These are phyloP conservation scores for Latrodectus hesperus DNA, from an alignment of 2,888 invertebrate genomes.

Conservation along the genomic window DNA sequence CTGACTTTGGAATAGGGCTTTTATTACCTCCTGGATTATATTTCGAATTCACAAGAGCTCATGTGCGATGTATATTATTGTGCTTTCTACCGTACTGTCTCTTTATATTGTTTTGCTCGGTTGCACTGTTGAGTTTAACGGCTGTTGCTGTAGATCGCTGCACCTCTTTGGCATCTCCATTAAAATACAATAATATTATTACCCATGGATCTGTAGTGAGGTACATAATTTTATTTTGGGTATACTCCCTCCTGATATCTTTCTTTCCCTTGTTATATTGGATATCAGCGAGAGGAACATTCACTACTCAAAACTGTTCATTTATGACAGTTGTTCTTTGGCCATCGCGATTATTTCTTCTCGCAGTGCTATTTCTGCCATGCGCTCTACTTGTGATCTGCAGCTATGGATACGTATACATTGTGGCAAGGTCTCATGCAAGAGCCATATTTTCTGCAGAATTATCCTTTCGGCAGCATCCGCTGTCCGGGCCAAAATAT, in stretches of 20 bases:
- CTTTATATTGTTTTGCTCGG: slow-evolving; percentile 79
- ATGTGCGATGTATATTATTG: slow-evolving; percentile 73
- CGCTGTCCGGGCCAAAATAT: slow-evolving; percentile 77
- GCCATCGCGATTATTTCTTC: slow-evolving; percentile 79
- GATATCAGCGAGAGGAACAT: slow-evolving; percentile 72
- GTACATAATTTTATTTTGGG: slow-evolving; percentile 79
- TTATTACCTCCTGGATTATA: slow-evolving; percentile 80
- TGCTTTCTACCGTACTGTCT: slow-evolving; percentile 80
- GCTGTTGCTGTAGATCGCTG: slow-evolving; percentile 81
- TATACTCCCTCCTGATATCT: slow-evolving; percentile 79
- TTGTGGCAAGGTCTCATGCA: slow-evolving; percentile 80
- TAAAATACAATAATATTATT: slow-evolving; percentile 80
- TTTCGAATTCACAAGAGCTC: slow-evolving; percentile 77
- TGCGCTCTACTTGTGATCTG: slow-evolving; percentile 79
- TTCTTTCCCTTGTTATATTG: slow-evolving; percentile 78
- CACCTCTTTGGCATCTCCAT: slow-evolving; percentile 80
- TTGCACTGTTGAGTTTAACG: slow-evolving; percentile 79
- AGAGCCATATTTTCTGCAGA: slow-evolving; percentile 80
- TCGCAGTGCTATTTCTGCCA: slow-evolving; percentile 80
- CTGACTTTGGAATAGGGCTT: slow-evolving; percentile 80
- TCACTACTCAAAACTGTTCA: slow-evolving; percentile 64
- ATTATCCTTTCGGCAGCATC: slow-evolving; percentile 76
- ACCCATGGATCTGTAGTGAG: slow-evolving; percentile 80
- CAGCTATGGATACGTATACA: slow-evolving; percentile 81
- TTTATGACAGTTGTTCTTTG: slow-evolving; percentile 76